These are phyloP conservation scores for Leptinotarsa tumamoca DNA, from an alignment of 2,888 invertebrate genomes.

Conservation along the genomic window DNA sequence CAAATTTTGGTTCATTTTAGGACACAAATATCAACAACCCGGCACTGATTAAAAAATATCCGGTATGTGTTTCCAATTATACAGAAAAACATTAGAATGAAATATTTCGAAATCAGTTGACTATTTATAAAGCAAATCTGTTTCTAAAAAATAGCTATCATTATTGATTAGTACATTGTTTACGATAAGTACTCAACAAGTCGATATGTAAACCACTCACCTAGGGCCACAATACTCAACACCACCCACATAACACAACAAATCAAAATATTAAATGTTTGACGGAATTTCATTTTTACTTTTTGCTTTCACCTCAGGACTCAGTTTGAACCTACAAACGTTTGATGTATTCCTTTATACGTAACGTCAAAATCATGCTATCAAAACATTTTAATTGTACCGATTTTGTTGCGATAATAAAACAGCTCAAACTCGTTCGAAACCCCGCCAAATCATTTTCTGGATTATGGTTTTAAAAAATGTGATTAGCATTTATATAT, in stretches of 20 bases:
- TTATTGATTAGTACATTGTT: too few species aligned
- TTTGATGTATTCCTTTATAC: background rate
- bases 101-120: too few species aligned
- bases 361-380: background rate
- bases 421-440: background rate
- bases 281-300: background rate
- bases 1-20: too few species aligned
- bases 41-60: too few species aligned
- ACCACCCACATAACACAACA: background rate
- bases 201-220: too few species aligned
- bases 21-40: too few species aligned
- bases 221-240: background rate
- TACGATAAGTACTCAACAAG: too few species aligned
- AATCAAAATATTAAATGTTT: background rate
- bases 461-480: background rate
- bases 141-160: too few species aligned
- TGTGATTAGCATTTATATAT: conserved; percentile 4
- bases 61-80: too few species aligned
- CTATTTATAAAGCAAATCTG: too few species aligned
- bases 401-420: background rate
- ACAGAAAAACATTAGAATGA: too few species aligned
- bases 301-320: background rate
- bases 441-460: conserved; percentile 1
- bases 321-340: background rate
- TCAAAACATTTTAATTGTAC: background rate